Conservation (phyloP, 1,140 invertebrate genomes). For the Dendroctonus valens region DNA sequence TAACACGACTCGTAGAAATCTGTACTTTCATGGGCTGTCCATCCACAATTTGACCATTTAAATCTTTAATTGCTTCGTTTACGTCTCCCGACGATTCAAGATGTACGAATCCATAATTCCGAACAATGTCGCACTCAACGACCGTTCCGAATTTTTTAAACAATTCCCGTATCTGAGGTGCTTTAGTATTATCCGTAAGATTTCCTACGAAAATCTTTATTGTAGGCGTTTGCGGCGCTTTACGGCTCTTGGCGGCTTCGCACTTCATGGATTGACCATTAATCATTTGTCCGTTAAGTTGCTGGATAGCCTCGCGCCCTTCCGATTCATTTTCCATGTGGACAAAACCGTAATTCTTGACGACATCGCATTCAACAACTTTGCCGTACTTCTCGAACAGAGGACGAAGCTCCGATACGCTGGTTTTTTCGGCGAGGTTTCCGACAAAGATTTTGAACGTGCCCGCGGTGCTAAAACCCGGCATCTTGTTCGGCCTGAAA, state of each 20-base stretch:
- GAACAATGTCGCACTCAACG: slow-evolving; percentile 86
- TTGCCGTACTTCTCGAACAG: slow-evolving; percentile 94
- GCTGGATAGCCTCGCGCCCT: slow-evolving; percentile 88
- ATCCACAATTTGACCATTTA: slow-evolving; percentile 81
- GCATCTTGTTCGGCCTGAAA: slow-evolving; percentile 57
- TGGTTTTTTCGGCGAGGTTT: slow-evolving; percentile 87
- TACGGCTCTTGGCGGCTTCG: slow-evolving; percentile 83
- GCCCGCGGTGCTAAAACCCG: slow-evolving; percentile 75
- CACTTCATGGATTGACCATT: slow-evolving; percentile 89
- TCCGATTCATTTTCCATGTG: slow-evolving; percentile 93
- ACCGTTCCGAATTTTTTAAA: slow-evolving; percentile 87
- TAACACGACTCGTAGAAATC: slow-evolving; percentile 85
- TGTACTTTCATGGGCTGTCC: slow-evolving; percentile 87
- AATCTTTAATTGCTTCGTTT: slow-evolving; percentile 81
- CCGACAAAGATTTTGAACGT: slow-evolving; percentile 96
- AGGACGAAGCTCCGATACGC: slow-evolving; percentile 79
- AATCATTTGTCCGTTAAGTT: slow-evolving; percentile 83
- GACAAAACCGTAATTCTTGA: slow-evolving; percentile 97
- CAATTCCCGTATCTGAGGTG: slow-evolving; percentile 79
- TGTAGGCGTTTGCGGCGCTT: slow-evolving; percentile 78
- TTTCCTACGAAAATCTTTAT: slow-evolving; percentile 91
- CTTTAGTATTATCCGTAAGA: slow-evolving; percentile 84
- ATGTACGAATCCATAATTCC: slow-evolving; percentile 91
- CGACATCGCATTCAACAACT: slow-evolving; percentile 94
- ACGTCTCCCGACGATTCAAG: slow-evolving; percentile 79